Conservation (phyloP, 1,140 invertebrate species). For the Drosophila lini region DNA sequence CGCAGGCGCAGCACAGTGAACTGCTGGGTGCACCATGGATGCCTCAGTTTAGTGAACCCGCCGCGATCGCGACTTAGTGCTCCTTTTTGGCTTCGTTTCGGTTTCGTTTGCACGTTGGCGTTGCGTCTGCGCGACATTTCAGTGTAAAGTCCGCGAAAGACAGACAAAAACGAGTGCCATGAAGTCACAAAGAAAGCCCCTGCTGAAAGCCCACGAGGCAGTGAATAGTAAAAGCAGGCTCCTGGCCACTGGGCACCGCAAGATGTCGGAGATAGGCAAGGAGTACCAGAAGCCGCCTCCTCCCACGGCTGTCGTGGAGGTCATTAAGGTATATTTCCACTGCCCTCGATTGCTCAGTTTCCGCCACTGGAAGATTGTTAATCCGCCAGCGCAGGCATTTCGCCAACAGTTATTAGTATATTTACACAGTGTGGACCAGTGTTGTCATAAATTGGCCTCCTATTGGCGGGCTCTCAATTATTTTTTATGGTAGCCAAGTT, state of each 20-base stretch:
- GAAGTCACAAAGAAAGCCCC: slow-evolving; percentile 5
- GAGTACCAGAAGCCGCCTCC: slow-evolving; percentile 8
- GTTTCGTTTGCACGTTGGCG: slow-evolving; percentile 53
- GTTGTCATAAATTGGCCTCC: slow-evolving; percentile 27
- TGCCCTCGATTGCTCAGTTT: neutral
- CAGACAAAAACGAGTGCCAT: slow-evolving; percentile 5
- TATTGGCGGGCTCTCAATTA: slow-evolving; percentile 34
- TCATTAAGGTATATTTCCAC: slow-evolving; percentile 41
- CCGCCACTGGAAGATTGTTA: neutral
- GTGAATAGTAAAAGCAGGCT: slow-evolving; percentile 2
- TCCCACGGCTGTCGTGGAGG: slow-evolving; percentile 20
- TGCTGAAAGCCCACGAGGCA: neutral
- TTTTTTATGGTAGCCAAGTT: slow-evolving; percentile 40
- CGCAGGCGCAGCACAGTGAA: slow-evolving; percentile 42
- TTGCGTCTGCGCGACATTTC: slow-evolving; percentile 49
- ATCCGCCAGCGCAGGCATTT: slow-evolving; percentile 15
- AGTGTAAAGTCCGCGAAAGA: slow-evolving; percentile 8
- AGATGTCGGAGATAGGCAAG: neutral
- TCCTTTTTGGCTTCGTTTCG: slow-evolving; percentile 20
- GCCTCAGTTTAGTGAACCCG: slow-evolving; percentile 67
- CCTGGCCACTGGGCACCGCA: slow-evolving; percentile 1
- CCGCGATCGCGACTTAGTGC: slow-evolving; percentile 36
- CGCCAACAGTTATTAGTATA: neutral
- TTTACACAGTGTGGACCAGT: slow-evolving; percentile 10
- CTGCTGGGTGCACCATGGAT: slow-evolving; percentile 19